Conservation (phyloP, 2,113 vertebrate genomes). For the Lanius ludovicianus region DNA sequence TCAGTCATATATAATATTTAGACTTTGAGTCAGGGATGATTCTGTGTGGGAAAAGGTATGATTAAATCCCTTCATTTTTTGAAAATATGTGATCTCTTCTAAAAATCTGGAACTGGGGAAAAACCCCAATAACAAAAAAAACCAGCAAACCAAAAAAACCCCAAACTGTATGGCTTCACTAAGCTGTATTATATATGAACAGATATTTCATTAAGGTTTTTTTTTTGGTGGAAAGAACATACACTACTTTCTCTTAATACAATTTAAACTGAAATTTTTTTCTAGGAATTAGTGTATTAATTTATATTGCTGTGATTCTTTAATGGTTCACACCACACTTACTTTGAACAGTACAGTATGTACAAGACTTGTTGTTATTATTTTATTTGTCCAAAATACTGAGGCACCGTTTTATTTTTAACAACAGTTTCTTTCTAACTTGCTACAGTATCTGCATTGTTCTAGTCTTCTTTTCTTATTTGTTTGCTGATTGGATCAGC, state of each 20-base stretch:
- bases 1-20: not conserved
- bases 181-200: not conserved
- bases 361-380: not conserved
- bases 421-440: slow-evolving; percentile 44
- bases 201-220: not conserved
- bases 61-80: not conserved
- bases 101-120: not conserved
- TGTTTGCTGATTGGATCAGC: slow-evolving; percentile 62
- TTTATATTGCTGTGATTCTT: not conserved
- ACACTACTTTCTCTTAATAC: not conserved
- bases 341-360: not conserved
- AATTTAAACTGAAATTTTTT: not conserved
- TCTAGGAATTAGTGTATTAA: not conserved
- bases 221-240: not conserved
- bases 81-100: not conserved
- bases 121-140: not conserved
- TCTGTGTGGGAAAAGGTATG: not conserved
- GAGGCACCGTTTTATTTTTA: slow-evolving; percentile 14
- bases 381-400: not conserved
- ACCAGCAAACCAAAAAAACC: not conserved
- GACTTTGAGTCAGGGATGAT: not conserved
- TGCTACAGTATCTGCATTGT: slow-evolving; percentile 58
- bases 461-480: slow-evolving; percentile 57
- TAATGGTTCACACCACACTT: not conserved
- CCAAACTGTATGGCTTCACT: not conserved